phyloP scores from a whole-genome alignment of 2,888 invertebrate species.

The Phyto melanocephala region DNA sequence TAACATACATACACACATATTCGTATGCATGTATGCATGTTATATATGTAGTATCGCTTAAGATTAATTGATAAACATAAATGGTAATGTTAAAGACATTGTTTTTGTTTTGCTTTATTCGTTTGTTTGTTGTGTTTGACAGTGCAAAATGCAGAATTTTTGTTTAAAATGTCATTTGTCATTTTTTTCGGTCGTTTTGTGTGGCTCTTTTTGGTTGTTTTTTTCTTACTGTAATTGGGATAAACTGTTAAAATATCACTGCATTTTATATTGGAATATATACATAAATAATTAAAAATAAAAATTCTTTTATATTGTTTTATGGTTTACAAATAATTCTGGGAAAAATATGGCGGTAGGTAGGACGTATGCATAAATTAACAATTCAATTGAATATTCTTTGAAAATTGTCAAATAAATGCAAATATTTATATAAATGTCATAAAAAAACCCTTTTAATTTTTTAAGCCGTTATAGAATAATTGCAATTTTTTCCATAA shows the following conservation, averaged over 20 bases:
- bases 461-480: neutral
- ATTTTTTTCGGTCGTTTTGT: constrained; percentile 28
- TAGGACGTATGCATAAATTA: neutral
- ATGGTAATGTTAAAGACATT: constrained; percentile 60
- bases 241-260: constrained; percentile 58
- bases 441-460: constrained; percentile 20
- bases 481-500: neutral
- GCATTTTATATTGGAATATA: constrained; percentile 57
- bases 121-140: constrained; percentile 15
- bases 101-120: constrained; percentile 36
- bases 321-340: constrained; percentile 51
- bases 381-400: constrained; percentile 36
- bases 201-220: neutral
- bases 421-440: constrained; percentile 40
- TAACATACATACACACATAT: too few relatives aligned
- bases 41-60: too few relatives aligned
- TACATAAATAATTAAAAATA: constrained; percentile 52
- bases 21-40: too few relatives aligned
- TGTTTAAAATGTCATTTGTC: constrained; percentile 62
- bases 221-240: neutral
- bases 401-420: neutral
- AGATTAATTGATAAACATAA: constrained; percentile 61
- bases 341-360: constrained; percentile 21
- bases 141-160: constrained; percentile 21
- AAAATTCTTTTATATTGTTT: constrained; percentile 45